Conservation (phyloP, 1,140 invertebrate species). For the Bursaphelenchus mucronatus region DNA sequence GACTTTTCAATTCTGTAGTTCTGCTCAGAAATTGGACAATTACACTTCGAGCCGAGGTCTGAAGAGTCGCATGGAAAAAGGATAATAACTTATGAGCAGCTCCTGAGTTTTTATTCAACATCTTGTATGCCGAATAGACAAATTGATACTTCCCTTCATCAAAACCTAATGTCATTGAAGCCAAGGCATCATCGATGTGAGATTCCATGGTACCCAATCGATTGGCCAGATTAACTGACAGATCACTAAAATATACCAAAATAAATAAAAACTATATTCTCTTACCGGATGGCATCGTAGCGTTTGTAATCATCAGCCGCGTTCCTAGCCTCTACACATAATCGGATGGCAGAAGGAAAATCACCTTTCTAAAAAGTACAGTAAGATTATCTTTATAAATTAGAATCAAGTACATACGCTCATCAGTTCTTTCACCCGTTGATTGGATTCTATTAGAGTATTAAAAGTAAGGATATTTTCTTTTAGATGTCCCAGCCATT, state of each 20-base stretch:
- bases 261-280: constrained; percentile 5
- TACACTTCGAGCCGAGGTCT: constrained; percentile 38
- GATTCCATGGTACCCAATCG: constrained; percentile 38
- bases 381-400: constrained; percentile 3
- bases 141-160: constrained; percentile 42
- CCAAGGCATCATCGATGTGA: constrained; percentile 44
- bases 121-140: constrained; percentile 44
- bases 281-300: constrained; percentile 48
- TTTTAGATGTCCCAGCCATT: constrained; percentile 23
- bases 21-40: constrained; percentile 34
- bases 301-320: constrained; percentile 35
- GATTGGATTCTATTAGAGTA: constrained; percentile 35
- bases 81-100: constrained; percentile 36
- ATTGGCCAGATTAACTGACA: constrained; percentile 40
- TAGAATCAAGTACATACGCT: constrained; percentile 15
- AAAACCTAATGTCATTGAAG: constrained; percentile 41
- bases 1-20: constrained; percentile 27
- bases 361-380: constrained; percentile 44
- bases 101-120: constrained; percentile 41
- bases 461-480: constrained; percentile 23
- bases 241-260: constrained; percentile 41
- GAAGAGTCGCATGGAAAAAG: constrained; percentile 41
- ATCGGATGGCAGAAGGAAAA: constrained; percentile 47
- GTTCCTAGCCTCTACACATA: constrained; percentile 50
- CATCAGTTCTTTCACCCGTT: constrained; percentile 36